Conservation (phyloP, 2,797 vertebrate genomes). For the Leuciscus waleckii region DNA sequence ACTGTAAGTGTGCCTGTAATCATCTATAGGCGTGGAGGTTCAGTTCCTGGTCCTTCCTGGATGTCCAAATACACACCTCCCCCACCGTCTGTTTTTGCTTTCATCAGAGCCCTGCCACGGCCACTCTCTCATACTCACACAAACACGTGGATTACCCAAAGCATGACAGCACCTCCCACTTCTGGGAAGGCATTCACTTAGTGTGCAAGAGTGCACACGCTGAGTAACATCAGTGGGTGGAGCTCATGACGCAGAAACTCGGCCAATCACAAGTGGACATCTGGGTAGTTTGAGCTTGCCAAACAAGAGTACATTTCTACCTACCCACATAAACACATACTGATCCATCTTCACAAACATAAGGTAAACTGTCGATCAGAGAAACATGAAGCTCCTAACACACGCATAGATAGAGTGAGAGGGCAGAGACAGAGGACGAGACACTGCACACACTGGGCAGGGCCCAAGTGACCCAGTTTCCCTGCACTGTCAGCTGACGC, state of each 20-base stretch:
- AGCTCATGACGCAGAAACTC: slow-evolving; percentile 14
- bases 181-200: slow-evolving; percentile 54
- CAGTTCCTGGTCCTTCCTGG: slow-evolving; percentile 13
- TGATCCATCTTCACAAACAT: slow-evolving; percentile 39
- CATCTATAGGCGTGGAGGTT: not conserved
- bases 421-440: slow-evolving; percentile 27
- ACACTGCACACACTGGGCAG: slow-evolving; percentile 48
- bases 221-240: slow-evolving; percentile 48
- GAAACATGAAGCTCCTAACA: not conserved
- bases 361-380: not conserved
- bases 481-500: slow-evolving; percentile 72
- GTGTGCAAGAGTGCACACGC: slow-evolving; percentile 42
- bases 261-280: slow-evolving; percentile 58
- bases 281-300: slow-evolving; percentile 48
- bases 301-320: slow-evolving; percentile 40
- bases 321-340: slow-evolving; percentile 26
- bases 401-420: not conserved
- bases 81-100: slow-evolving; percentile 41
- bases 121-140: slow-evolving; percentile 5
- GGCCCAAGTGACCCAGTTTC: slow-evolving; percentile 74
- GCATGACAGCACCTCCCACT: slow-evolving; percentile 54
- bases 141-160: slow-evolving; percentile 53
- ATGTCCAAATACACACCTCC: slow-evolving; percentile 26
- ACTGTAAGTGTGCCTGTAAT: slow-evolving; percentile 23
- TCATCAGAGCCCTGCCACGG: slow-evolving; percentile 13